Base-by-base conservation (phyloP, 2,888 invertebrate species). In the Drosophila borborema region DNA sequence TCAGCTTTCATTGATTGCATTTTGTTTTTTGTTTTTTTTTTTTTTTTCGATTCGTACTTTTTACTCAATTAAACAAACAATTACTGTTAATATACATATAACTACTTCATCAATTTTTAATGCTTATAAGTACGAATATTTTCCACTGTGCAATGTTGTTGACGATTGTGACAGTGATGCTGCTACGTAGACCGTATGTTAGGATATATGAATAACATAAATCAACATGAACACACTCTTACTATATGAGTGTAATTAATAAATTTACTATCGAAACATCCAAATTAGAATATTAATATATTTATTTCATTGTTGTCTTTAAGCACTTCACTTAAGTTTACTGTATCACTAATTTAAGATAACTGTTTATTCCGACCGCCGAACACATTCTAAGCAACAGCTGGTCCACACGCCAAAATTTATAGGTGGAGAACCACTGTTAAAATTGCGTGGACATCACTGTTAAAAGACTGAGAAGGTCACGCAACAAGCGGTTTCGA, bases 1-100 rank as follows among this genome's bases (percentile, higher is more conserved):
- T 91, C 91, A 67, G 92, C 89, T 88, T 94, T 94, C 49, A 90
- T 64, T 34, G 93, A 91, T 76, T 92, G 93, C 92, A 93, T 92
- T 36, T 72, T 85, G 49, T 8, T 46, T 53, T 53, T 40, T 23
- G 20, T 59, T 14, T 38, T 14, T 38, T 12, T 38, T 38, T 14
- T 16, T 36, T 36, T 1, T 53, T 20, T 6, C 28, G 28, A 2
- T 38, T 49, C 36, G 53, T 55, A 49, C 18, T n/a, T 36, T 41
- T 59, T 60, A 41, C 36, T 20, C 20, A 16, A 64, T 14, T n/a
- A 41, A 59, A 28, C 18, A 64, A 64, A 61, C 36, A 60, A n/a
- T 4, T 23, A 62, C 58, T 65, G 38, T 40, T 58, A 48, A 56
- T 20, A 36, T 7, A 28, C 10, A 58, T 16, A 36, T 16, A 31